phyloP scores from a whole-genome alignment of 23 tunicate species.

The Ciona savignyi region DNA sequence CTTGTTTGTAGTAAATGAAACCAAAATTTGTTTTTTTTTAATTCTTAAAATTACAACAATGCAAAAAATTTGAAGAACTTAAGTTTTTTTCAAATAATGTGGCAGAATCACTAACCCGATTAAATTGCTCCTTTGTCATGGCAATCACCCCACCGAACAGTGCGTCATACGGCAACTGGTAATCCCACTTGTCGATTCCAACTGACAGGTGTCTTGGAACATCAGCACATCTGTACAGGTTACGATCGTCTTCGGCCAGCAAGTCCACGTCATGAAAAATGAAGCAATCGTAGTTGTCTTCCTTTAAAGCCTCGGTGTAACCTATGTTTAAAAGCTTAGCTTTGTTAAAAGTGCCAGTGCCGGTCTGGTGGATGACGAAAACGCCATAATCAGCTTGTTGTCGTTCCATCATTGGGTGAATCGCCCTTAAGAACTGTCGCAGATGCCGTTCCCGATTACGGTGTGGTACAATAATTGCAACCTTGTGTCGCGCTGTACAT shows the following conservation, averaged over 20 bases:
- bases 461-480: conserved; percentile 90
- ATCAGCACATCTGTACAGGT: conserved; percentile 70
- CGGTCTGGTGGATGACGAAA: conserved; percentile 55
- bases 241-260: conserved; percentile 75
- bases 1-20: no score
- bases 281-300: conserved; percentile 72
- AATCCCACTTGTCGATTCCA: conserved; percentile 77
- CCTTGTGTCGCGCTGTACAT: conserved; percentile 50
- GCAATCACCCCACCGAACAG: conserved; percentile 81
- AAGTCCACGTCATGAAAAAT: conserved; percentile 96
- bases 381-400: conserved; percentile 82
- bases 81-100: neutral
- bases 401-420: conserved; percentile 72
- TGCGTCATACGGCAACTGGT: conserved; percentile 70
- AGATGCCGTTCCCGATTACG: conserved; percentile 65
- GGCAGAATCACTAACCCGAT: conserved; percentile 14
- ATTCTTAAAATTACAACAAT: neutral
- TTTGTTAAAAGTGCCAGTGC: conserved; percentile 73
- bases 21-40: neutral
- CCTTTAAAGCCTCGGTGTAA: conserved; percentile 49
- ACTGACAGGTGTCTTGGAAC: conserved; percentile 82
- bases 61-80: neutral
- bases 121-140: conserved; percentile 52
- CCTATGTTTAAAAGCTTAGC: conserved; percentile 84
- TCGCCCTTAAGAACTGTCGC: conserved; percentile 39